phyloP scores from a whole-genome alignment of 1,140 invertebrate genomes.

The Leucophenga varia region DNA sequence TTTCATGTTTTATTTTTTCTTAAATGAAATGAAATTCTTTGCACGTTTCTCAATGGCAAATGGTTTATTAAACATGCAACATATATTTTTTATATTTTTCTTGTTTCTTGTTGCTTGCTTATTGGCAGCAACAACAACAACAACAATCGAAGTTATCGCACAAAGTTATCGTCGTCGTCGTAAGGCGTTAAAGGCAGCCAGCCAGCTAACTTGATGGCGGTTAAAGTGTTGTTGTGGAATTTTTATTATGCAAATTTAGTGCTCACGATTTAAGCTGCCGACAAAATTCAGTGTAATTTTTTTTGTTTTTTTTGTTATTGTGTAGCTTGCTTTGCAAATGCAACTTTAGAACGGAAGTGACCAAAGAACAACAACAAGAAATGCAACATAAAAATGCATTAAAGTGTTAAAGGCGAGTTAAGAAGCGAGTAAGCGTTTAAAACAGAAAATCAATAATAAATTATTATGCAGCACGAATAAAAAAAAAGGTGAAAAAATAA shows the following conservation, averaged over 20 bases:
- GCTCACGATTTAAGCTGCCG: not conserved
- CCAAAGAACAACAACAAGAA: no score
- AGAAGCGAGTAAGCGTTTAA: constrained; percentile 8
- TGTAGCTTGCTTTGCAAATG: constrained; percentile 4
- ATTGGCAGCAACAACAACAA: not conserved
- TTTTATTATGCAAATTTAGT: not conserved
- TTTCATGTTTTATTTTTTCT: constrained; percentile 1
- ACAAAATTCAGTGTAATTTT: no score
- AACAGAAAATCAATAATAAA: constrained; percentile 35
- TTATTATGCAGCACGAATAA: no score
- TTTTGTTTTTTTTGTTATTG: constrained; percentile 5
- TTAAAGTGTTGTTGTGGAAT: not conserved
- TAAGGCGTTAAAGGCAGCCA: not conserved
- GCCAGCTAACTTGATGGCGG: not conserved
- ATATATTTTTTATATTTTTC: no score
- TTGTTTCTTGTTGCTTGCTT: constrained; percentile 11
- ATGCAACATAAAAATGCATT: no score
- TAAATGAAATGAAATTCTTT: constrained; percentile 48
- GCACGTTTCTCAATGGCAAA: constrained; percentile 33
- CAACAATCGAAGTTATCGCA: no score
- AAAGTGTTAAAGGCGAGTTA: no score
- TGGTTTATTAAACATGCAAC: constrained; percentile 20
- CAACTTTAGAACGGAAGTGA: constrained; percentile 13
- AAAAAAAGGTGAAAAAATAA: no score
- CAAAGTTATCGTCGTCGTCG: not conserved